phyloP scores from a whole-genome alignment of 23 tunicate species.

The Oikopleura dioica region DNA sequence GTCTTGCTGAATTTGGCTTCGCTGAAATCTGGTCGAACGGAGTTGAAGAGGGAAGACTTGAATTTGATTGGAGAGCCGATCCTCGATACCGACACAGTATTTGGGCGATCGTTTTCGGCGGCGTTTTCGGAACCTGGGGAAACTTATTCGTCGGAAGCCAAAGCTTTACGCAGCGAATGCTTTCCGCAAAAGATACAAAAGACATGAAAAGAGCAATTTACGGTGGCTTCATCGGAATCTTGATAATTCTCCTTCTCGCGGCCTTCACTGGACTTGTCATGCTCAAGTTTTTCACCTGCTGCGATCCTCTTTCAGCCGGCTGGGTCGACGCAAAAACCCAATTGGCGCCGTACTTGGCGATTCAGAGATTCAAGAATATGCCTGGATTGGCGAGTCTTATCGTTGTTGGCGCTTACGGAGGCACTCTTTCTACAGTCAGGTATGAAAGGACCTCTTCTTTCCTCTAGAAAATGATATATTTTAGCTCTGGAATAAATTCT shows the following conservation, averaged over 20 bases:
- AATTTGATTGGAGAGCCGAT: neutral
- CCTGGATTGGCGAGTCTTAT: slow-evolving; percentile 27
- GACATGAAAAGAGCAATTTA: slow-evolving; percentile 17
- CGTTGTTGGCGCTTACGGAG: slow-evolving; percentile 19
- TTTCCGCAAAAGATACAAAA: neutral
- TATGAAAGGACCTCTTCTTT: too few relatives aligned
- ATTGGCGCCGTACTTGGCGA: slow-evolving; percentile 30
- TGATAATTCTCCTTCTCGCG: slow-evolving; percentile 14
- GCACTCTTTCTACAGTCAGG: neutral
- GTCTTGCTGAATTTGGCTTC: neutral
- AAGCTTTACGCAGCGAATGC: neutral
- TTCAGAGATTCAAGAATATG: slow-evolving; percentile 17
- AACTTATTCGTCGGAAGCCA: neutral
- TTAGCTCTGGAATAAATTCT: neutral
- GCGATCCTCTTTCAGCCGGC: slow-evolving; percentile 24
- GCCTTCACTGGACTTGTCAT: slow-evolving; percentile 19
- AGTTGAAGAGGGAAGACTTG: neutral
- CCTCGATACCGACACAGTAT: neutral
- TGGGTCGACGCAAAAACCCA: slow-evolving; percentile 27
- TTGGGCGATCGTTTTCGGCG: neutral
- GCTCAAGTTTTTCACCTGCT: slow-evolving; percentile 24
- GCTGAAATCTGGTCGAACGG: neutral
- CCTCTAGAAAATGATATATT: too few relatives aligned
- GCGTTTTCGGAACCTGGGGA: slow-evolving; percentile 10
- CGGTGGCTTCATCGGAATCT: slow-evolving; percentile 20